Evolutionary conservation across 2,888 invertebrate genomes (phyloP).

Genomic region (Didymodactylos carnosus): DNA sequence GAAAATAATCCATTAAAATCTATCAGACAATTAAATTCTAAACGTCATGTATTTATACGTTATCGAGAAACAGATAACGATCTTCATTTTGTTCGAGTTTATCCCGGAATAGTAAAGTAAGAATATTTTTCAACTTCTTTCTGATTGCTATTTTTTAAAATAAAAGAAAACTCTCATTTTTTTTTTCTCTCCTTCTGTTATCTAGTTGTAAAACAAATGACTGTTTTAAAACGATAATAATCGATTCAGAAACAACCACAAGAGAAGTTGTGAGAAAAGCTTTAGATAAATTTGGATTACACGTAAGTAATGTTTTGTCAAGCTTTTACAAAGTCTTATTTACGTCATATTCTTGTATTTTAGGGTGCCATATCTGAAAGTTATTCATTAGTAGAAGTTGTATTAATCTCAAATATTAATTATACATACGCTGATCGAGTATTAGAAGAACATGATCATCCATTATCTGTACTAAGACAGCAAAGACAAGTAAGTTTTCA

Average conservation of each 20-base stretch:
- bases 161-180: background rate
- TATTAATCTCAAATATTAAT: constrained; percentile 18
- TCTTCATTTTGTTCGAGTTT: constrained; percentile 70
- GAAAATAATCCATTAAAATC: constrained; percentile 24
- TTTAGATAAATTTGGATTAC: constrained; percentile 36
- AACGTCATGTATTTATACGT: constrained; percentile 73
- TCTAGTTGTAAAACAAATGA: background rate
- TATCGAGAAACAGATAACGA: constrained; percentile 49
- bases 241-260: constrained; percentile 1
- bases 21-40: constrained; percentile 65
- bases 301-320: constrained; percentile 34
- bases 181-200: too few relatives aligned
- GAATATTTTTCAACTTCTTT: too few relatives aligned
- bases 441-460: constrained; percentile 27
- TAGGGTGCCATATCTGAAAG: too few relatives aligned
- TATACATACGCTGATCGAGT: constrained; percentile 31
- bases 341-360: too few relatives aligned
- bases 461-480: constrained; percentile 30
- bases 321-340: too few relatives aligned
- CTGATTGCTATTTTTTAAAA: background rate
- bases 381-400: constrained; percentile 80
- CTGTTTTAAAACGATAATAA: constrained; percentile 2
- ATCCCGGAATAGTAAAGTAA: constrained; percentile 63
- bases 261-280: constrained; percentile 58
- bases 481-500: constrained; percentile 32